Evolutionary conservation across 2,888 invertebrate genomes (phyloP), one percentile per base, ranked within the genome.

Genomic region (Clunio marinus): DNA sequence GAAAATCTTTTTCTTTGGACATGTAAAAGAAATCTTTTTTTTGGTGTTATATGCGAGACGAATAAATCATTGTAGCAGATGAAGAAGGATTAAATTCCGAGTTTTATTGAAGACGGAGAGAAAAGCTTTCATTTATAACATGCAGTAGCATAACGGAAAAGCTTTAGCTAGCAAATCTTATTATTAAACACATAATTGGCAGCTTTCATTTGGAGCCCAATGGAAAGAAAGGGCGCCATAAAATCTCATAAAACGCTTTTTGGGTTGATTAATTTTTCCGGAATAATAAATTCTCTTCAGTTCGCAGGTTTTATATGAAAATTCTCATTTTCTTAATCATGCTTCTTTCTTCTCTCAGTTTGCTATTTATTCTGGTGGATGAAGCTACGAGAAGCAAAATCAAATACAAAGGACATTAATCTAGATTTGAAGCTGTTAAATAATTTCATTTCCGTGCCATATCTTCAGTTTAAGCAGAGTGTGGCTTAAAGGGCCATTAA

Each of bases 191-290:
- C 51, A 51, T 63, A 63, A 63, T 63, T 63, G 63, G 63, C 63
- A 63, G 63, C 45, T 46, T 22, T 63, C 27, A 45, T 45, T 22
- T 25, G 45, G 63, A 45, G 63, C 45, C 45, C 25, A 25, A 45
- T 41, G 41, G 41, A 41, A 41, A 41, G n/a, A n/a, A n/a, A n/a
- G n/a, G 63, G 63, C 63, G 63, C 63, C 63, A 63, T 45, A 45
- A 63, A 63, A 63, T 63, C 63, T 63, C 41, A 37, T 37, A 60
- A 60, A 35, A 60, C 27, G 63, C 63, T 63, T 63, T 63, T 60
- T 60, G 41, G 60, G 63, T 63, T 45, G 63, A 63, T 63, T 63
- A 63, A 63, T 63, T 63, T 41, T 63, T 63, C 41, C 37, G 63
- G 63, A 63, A 51, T 51, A 63, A 63, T 63, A 63, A 63, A 60